phyloP scores from a whole-genome alignment of 2,797 vertebrate species.

The Mastacembelus armatus region DNA sequence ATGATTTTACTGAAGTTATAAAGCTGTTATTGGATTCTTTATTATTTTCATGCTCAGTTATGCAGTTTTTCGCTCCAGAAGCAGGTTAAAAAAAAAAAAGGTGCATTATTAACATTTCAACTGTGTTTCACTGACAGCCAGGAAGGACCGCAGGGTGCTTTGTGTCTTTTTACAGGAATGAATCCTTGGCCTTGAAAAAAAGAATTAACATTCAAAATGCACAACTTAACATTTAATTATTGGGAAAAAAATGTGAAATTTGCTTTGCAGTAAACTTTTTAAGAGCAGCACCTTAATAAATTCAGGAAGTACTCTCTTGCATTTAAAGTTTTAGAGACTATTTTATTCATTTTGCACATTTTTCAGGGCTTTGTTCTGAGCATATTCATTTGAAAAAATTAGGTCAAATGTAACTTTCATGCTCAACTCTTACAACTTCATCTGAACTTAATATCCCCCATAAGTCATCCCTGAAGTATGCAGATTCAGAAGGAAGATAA shows the following conservation, averaged over 20 bases:
- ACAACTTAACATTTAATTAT: neutral
- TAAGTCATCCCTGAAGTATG: slow-evolving; percentile 2
- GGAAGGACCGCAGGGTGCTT: neutral
- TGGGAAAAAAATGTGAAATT: neutral
- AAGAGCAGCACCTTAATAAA: slow-evolving; percentile 13
- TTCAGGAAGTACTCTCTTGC: neutral
- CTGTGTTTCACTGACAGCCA: neutral
- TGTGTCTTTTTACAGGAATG: neutral
- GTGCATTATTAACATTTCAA: too few species aligned
- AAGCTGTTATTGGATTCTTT: neutral
- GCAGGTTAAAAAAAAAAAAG: neutral
- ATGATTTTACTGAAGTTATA: neutral
- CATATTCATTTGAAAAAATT: slow-evolving; percentile 27
- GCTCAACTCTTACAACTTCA: slow-evolving; percentile 31
- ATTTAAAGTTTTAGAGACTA: slow-evolving; percentile 14
- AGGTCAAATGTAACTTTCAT: slow-evolving; percentile 39
- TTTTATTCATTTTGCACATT: neutral
- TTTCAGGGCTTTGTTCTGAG: slow-evolving; percentile 1
- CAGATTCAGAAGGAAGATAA: slow-evolving; percentile 29
- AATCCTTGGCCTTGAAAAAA: neutral
- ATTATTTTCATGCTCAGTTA: neutral
- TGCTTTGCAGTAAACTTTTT: neutral
- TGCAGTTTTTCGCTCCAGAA: neutral
- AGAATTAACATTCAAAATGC: slow-evolving; percentile 15
- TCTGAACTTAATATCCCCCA: slow-evolving; percentile 17